phyloP scores from a whole-genome alignment of 2,797 vertebrate genomes.

The Bradypodion pumilum region DNA sequence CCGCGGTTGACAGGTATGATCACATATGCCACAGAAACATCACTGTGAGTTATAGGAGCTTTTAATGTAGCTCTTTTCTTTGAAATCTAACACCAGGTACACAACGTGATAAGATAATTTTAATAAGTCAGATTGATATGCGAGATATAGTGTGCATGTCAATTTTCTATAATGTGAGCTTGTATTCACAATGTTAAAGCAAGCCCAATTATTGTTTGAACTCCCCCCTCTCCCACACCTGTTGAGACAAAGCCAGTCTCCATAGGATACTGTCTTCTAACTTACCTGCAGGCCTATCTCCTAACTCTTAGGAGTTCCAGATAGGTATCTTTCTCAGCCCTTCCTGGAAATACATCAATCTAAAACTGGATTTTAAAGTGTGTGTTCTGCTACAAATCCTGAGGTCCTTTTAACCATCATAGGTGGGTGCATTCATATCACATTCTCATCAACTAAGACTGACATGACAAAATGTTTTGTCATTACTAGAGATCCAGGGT shows the following conservation, averaged over 20 bases:
- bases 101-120: not conserved
- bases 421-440: not conserved
- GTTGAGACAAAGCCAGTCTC: not conserved
- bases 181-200: not conserved
- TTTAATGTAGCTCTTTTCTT: not conserved
- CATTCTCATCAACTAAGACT: not conserved
- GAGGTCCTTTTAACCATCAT: not conserved
- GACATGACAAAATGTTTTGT: not conserved
- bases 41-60: not conserved
- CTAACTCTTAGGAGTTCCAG: not conserved
- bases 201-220: not conserved
- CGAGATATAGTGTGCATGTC: not conserved
- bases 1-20: too few species aligned
- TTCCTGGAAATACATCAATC: not conserved
- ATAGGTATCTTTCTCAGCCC: not conserved
- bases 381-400: not conserved
- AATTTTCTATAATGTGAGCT: not conserved
- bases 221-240: too few species aligned
- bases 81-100: not conserved
- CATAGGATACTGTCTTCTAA: not conserved
- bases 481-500: too few species aligned
- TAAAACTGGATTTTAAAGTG: too few species aligned
- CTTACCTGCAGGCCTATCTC: not conserved
- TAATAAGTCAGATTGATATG: not conserved
- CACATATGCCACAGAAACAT: not conserved